Evolutionary conservation across 2,888 invertebrate species (phyloP), one percentile per base, ranked within the genome.

Genomic region (Andrena praecox): DNA sequence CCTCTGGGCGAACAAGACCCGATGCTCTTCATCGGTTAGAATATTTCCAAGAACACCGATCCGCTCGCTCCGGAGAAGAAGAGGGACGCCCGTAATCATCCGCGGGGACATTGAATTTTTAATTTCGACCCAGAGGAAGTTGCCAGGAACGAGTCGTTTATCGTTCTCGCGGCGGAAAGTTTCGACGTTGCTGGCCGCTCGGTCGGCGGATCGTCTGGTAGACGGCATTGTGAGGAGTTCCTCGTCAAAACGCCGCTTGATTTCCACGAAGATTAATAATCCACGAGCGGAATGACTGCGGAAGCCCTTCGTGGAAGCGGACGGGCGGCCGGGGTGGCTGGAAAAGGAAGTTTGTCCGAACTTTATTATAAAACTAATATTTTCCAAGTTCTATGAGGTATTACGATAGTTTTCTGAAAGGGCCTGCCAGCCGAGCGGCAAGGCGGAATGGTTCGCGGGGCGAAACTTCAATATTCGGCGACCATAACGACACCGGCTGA

Each of bases 401-500:
- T 91, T 88, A 89, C 89, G 90, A 91, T 91, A 91, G 90, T 91
- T 91, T 91, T 88, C 80, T 87, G 87, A 87, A 89, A 87, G 86
- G 84, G 84, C 86, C 84, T 85, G 85, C 79, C 80, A 83, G 79
- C 78, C 83, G 82, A 80, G 73, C 82, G 86, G 80, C 62, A 76
- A 74, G 83, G 81, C 82, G 85, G 85, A 90, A 85, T 87, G 85
- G 86, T 83, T 82, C 82, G 84, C 80, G 85, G 81, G 24, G 75
- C 86, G 85, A 84, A 90, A 90, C 89, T 91, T 91, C 91, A 89
- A 91, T 91, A 90, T 91, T 91, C 90, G 90, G 84, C 88, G 90
- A 89, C 89, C 91, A 87, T 91, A 91, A 91, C 91, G 90, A 91
- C 91, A 90, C 85, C 89, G 85, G 77, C 84, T 91, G 90, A 91